Evolutionary conservation across 2,113 vertebrate species (phyloP).

Genomic region (Cynocephalus volans): DNA sequence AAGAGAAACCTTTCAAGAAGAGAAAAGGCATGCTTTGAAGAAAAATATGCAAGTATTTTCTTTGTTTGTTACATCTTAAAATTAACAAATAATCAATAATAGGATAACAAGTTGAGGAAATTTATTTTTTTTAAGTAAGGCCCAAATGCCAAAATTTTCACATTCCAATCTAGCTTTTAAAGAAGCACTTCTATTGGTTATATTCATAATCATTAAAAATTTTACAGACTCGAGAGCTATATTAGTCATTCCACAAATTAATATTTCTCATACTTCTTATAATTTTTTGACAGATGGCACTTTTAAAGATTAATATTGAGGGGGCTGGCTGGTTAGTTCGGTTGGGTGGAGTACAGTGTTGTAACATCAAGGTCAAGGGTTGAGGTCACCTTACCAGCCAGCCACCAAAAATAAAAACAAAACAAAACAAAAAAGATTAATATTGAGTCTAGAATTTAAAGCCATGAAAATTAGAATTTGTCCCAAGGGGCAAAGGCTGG

Average conservation of each 20-base stretch:
- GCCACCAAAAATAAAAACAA: no score
- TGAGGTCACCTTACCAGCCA: no score
- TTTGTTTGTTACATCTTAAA: constrained; percentile 54
- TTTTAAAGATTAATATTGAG: constrained; percentile 55
- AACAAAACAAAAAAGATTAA: constrained; percentile 29
- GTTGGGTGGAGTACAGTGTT: no score
- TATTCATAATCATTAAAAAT: neutral
- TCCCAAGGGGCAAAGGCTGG: neutral
- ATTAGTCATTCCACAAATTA: constrained; percentile 55
- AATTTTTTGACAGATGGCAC: neutral
- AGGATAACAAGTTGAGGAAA: neutral
- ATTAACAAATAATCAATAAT: constrained; percentile 54
- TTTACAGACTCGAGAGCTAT: neutral
- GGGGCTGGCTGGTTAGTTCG: no score
- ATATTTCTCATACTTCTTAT: neutral
- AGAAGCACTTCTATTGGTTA: neutral
- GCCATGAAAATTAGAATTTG: constrained; percentile 56
- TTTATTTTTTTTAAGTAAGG: constrained; percentile 29
- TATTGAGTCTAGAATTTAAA: constrained; percentile 63
- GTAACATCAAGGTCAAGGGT: no score
- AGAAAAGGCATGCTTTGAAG: constrained; percentile 33
- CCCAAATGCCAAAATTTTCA: constrained; percentile 23
- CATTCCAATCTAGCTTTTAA: neutral
- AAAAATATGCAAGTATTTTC: constrained; percentile 55
- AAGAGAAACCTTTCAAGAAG: constrained; percentile 64